Conservation (phyloP, 2,797 vertebrate genomes). For the Cryptoblepharus egeriae region DNA sequence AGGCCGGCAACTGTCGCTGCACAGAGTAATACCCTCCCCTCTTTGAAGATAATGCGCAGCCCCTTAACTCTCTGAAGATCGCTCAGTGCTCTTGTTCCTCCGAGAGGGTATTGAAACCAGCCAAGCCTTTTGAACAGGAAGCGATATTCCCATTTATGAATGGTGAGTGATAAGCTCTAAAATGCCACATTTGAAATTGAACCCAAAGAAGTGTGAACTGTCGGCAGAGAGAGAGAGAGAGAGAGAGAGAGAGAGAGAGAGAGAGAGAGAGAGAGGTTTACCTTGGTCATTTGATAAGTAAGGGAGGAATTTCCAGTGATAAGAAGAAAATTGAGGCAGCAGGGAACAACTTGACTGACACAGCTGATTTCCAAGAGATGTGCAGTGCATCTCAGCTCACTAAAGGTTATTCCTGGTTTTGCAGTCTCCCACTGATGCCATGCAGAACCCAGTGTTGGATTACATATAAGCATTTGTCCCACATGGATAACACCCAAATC, state of each 20-base stretch:
- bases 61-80: conserved; percentile 66
- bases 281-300: conserved; percentile 53
- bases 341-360: rapidly evolving
- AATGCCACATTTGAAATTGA: conserved; percentile 74
- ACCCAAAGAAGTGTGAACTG: conserved; percentile 63
- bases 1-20: conserved; percentile 7
- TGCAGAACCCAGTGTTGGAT: neutral
- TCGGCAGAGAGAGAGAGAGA: conserved; percentile 38
- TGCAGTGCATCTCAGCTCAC: neutral
- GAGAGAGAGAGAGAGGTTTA: too few relatives aligned
- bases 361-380: neutral
- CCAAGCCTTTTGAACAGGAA: conserved; percentile 58
- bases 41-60: conserved; percentile 63
- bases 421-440: rapidly evolving
- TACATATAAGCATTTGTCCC: too few relatives aligned
- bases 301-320: neutral
- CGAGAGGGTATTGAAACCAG: conserved; percentile 28
- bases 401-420: conserved; percentile 4
- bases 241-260: neutral
- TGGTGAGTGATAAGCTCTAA: conserved; percentile 70
- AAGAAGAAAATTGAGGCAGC: neutral
- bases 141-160: conserved; percentile 61
- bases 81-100: conserved; percentile 46
- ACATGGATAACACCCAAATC: neutral
- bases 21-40: conserved; percentile 59